Base-by-base conservation (phyloP, 1,140 invertebrate species). In the Scaptomyza graminum region DNA sequence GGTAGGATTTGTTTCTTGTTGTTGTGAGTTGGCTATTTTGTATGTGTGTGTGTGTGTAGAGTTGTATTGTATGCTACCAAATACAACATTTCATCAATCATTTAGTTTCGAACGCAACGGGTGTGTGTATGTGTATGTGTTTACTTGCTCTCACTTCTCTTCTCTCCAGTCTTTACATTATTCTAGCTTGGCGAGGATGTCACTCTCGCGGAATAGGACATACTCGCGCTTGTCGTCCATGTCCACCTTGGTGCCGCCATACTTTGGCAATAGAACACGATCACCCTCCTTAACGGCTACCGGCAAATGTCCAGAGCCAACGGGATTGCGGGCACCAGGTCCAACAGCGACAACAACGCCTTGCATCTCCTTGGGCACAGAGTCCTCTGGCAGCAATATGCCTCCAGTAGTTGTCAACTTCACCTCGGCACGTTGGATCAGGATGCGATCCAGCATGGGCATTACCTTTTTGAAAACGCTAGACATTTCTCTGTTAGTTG, bases 371-470 rank as follows among this genome's bases (percentile, higher is more conserved):
- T 99, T 99, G 28, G 95, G 95, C 92, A 97, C 95, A 2, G 98
- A 96, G 91, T 99, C 99, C 91, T 99, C 99, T 1, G 99, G 99
- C 71, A 99, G 95, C 73, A 99, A 95, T 89, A 99, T 98, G 50
- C 99, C 99, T 44, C 97, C 97, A 92, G 98, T 98, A 8, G 98
- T 99, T 93, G 97, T 98, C 0, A 97, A 95, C 63, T 99, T 92
- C 37, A 98, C 95, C 87, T 98, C 97, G 37, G 97, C 96, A 90
- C 97, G 96, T 93, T 99, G 96, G 65, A 99, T 95, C 28, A 99
- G 93, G 61, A 99, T 97, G 84, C 99, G 94, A 92, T 99, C 99
- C 85, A 99, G 96, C 75, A 99, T 93, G 25, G 99, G 99, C 72
- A 98, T 93, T 18, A 99, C 93, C 85, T 94, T 95, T 91, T 97